Evolutionary conservation across 2,113 vertebrate genomes (phyloP).

Genomic region (Sialia sialis): DNA sequence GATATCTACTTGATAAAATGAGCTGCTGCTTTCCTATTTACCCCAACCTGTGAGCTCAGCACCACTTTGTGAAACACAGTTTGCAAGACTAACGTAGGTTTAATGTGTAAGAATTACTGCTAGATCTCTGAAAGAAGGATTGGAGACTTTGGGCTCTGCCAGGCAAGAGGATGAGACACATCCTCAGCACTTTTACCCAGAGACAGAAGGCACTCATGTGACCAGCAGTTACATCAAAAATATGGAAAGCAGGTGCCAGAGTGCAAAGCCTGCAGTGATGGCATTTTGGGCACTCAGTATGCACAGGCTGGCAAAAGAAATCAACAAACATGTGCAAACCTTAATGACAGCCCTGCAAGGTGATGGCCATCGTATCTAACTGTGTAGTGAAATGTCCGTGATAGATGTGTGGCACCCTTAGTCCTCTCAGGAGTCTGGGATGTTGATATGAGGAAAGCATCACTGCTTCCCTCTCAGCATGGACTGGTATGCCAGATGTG

Average conservation of each 20-base stretch:
- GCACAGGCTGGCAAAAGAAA: neutral
- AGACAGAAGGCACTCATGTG: fast-evolving
- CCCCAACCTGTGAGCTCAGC: neutral
- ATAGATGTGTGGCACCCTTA: neutral
- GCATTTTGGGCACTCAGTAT: neutral
- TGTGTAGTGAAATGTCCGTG: neutral
- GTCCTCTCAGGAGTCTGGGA: neutral
- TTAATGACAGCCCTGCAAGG: neutral
- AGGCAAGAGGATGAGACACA: neutral
- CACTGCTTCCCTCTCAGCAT: neutral
- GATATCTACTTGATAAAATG: neutral
- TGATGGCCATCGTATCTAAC: neutral
- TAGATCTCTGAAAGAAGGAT: neutral
- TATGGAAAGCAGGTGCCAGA: neutral
- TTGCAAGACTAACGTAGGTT: neutral
- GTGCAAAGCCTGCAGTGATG: neutral
- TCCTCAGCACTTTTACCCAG: neutral
- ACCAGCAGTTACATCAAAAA: neutral
- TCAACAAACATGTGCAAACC: neutral
- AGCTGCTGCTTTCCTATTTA: neutral
- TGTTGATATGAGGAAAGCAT: neutral
- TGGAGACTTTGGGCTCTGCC: neutral
- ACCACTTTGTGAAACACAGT: neutral
- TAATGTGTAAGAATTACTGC: neutral
- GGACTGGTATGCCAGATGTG: neutral